Conservation (phyloP, 2,797 vertebrate genomes). For the Pipistrellus pygmaeus region DNA sequence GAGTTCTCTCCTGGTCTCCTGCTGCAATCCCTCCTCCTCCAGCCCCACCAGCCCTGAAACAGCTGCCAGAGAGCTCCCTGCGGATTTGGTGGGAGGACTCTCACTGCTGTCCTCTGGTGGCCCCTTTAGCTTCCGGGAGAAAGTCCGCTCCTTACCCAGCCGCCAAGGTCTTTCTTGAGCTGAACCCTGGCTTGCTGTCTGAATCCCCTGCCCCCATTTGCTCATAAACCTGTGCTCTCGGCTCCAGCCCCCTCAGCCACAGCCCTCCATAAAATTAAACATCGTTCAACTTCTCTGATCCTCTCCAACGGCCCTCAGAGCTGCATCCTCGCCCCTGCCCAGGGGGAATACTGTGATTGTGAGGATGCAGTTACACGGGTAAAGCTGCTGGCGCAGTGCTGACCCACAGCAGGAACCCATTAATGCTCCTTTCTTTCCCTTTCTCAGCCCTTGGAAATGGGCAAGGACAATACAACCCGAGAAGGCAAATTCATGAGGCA, state of each 20-base stretch:
- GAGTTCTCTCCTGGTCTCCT: neutral
- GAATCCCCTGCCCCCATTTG: neutral
- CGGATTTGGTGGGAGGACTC: neutral
- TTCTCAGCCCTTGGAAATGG: neutral
- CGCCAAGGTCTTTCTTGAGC: neutral
- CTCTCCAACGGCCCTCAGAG: neutral
- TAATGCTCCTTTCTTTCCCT: neutral
- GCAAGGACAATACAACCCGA: neutral
- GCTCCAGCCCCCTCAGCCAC: accelerated
- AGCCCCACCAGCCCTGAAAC: neutral
- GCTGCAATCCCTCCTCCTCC: neutral
- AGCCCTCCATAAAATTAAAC: too few relatives aligned
- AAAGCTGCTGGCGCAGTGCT: neutral
- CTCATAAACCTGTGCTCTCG: neutral
- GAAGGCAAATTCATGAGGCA: neutral
- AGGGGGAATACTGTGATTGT: neutral
- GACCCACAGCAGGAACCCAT: neutral
- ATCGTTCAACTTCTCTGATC: too few relatives aligned
- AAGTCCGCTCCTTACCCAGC: neutral
- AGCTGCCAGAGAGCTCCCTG: neutral
- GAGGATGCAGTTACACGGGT: neutral
- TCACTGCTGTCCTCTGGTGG: neutral
- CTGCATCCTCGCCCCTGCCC: neutral
- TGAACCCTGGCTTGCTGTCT: neutral
- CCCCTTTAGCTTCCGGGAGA: neutral